Percentiles rank a stretch among this genome's conserved stretches.
Conservation (phyloP, 1,140 invertebrate genomes). For the Brachionus paranguensis region DNA sequence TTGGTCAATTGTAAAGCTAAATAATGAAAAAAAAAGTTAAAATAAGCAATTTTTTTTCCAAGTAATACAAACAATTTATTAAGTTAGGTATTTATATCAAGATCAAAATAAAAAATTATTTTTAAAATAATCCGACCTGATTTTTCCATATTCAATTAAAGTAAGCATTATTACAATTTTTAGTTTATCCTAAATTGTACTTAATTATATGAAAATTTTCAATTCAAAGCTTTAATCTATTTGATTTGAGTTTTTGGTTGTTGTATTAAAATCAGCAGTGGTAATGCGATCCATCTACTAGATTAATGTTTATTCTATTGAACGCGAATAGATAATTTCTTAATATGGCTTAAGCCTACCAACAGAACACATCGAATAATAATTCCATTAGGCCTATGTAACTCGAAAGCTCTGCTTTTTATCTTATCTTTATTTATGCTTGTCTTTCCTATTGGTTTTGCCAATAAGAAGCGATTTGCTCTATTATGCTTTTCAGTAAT, state of each 20-base stretch:
- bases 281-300: constrained; percentile 22
- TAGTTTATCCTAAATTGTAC: constrained; percentile 12
- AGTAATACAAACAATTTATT: not conserved
- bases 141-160: not conserved
- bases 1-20: not conserved
- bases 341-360: constrained; percentile 1
- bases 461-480: not conserved
- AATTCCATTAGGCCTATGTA: not conserved
- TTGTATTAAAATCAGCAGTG: not conserved
- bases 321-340: constrained; percentile 10
- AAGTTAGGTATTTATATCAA: not conserved
- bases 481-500: not conserved
- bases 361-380: not conserved
- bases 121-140: not conserved
- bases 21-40: not conserved
- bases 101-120: not conserved
- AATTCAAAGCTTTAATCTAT: not conserved
- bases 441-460: not conserved
- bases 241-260: not conserved
- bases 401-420: not conserved
- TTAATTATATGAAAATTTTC: constrained; percentile 13
- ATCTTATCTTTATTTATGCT: not conserved
- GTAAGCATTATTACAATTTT: constrained; percentile 4
- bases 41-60: not conserved
- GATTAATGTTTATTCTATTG: not conserved